phyloP scores from a whole-genome alignment of 2,113 vertebrate genomes.

The Heloderma charlesbogerti region DNA sequence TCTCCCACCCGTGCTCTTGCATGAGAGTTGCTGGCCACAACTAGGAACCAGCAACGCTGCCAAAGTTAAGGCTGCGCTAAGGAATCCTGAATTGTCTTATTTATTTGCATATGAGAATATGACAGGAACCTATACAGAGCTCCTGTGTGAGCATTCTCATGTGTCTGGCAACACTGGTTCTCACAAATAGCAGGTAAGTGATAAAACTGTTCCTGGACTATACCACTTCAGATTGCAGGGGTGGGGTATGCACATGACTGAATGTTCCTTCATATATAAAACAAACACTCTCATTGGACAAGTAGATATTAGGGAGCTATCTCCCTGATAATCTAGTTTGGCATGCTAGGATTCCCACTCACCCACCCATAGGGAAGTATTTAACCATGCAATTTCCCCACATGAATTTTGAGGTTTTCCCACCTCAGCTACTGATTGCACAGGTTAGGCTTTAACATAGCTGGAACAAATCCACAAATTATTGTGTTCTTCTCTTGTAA shows the following conservation, averaged over 20 bases:
- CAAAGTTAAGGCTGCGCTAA: neutral
- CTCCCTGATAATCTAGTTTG: neutral
- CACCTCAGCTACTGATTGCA: neutral
- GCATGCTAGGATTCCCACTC: neutral
- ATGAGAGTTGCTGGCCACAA: neutral
- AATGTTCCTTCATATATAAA: neutral
- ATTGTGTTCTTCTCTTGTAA: neutral
- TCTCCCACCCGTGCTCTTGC: neutral
- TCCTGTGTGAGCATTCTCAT: neutral
- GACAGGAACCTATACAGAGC: too few relatives aligned
- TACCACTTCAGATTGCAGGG: neutral
- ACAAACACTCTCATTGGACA: neutral
- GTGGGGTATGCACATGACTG: neutral
- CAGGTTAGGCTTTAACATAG: neutral
- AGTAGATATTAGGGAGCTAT: neutral
- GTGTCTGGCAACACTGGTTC: neutral
- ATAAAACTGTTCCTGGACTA: neutral
- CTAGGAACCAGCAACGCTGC: neutral
- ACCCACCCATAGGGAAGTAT: neutral
- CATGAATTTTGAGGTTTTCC: neutral
- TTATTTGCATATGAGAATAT: neutral
- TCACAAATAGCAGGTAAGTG: neutral
- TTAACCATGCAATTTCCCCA: neutral
- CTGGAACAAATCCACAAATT: neutral
- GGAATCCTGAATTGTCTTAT: neutral